These are phyloP conservation scores for Bos indicus DNA, from an alignment of 2,113 vertebrate species.

Conservation along the genomic window DNA sequence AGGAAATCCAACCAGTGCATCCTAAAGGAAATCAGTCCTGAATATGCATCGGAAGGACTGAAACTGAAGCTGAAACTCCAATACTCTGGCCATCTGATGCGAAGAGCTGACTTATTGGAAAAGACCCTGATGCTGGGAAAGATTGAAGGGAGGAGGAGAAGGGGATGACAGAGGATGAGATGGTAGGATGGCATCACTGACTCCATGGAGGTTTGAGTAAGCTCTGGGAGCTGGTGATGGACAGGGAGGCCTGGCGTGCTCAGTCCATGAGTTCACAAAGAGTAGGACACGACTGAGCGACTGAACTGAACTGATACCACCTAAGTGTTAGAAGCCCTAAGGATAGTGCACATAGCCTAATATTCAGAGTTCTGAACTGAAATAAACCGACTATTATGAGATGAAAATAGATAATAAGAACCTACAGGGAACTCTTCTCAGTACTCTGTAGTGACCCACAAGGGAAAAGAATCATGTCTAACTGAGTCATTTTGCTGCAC, in stretches of 20 bases:
- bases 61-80: background rate
- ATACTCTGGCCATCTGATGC: background rate
- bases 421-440: background rate
- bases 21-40: background rate
- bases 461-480: background rate
- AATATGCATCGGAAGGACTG: background rate
- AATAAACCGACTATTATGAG: background rate
- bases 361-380: background rate
- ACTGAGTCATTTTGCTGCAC: background rate
- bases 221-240: background rate
- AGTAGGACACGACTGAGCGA: accelerated
- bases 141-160: background rate
- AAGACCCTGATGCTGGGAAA: background rate
- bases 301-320: background rate
- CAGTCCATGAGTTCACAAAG: background rate
- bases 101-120: background rate
- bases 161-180: background rate
- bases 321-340: background rate
- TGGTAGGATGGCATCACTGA: background rate
- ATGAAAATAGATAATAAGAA: background rate
- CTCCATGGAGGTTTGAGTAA: background rate
- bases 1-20: background rate
- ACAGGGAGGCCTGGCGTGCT: background rate
- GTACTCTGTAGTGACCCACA: background rate
- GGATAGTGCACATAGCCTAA: background rate